A percentile compares a stretch with the other conserved stretches of the same genome.
Conservation (phyloP, 2,797 vertebrate species). For the Crocidura indochinensis region DNA sequence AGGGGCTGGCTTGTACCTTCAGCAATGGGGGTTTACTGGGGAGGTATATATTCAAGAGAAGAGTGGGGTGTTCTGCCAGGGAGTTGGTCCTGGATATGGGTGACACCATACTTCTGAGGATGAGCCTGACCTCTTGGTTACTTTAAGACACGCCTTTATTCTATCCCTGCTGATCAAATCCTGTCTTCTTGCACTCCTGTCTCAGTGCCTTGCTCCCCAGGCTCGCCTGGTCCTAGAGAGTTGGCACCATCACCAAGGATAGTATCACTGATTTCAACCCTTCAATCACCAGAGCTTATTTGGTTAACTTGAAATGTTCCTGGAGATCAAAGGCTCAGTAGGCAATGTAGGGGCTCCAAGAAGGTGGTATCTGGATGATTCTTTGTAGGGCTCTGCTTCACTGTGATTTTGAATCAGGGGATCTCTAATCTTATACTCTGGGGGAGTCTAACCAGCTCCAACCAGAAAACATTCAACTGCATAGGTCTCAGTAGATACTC, state of each 20-base stretch:
- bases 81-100: no score
- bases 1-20: background rate
- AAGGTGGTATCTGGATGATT: background rate
- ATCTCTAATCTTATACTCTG: background rate
- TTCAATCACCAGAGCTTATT: background rate
- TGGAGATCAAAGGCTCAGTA: background rate
- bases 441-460: background rate
- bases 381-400: no score
- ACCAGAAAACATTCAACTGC: background rate
- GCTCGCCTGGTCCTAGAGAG: background rate
- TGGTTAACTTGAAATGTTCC: no score
- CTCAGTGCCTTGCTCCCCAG: background rate
- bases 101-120: background rate
- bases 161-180: background rate
- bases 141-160: background rate
- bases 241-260: background rate
- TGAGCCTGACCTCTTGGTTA: background rate
- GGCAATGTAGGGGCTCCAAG: background rate
- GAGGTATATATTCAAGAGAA: background rate
- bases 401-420: constrained; percentile 6
- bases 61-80: background rate
- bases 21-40: background rate
- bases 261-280: background rate
- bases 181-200: background rate
- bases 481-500: background rate